Conservation (phyloP, 2,113 vertebrate species). For the Rhodinocichla rosea region DNA sequence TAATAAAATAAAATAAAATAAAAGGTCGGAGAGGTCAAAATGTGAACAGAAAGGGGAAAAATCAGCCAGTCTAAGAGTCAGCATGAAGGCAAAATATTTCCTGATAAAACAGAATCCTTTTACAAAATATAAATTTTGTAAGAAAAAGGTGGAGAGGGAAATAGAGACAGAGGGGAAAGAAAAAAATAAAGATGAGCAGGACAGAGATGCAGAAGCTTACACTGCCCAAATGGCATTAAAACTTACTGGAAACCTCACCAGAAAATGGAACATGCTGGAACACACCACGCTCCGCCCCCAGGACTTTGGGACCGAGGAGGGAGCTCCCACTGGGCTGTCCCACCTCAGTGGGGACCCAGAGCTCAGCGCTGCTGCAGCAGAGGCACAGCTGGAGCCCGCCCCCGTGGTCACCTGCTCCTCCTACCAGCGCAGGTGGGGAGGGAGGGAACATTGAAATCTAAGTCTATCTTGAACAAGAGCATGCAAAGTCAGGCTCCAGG, state of each 20-base stretch:
- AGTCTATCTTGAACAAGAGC: constrained; percentile 50
- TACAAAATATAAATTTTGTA: constrained; percentile 77
- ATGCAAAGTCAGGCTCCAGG: constrained; percentile 47
- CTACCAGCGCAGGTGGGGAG: background rate
- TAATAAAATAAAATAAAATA: background rate
- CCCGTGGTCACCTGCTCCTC: background rate
- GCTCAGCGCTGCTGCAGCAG: background rate
- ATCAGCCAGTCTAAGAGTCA: constrained; percentile 68
- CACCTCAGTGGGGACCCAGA: background rate
- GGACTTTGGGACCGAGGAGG: background rate
- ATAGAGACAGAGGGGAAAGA: constrained; percentile 36
- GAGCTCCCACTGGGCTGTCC: constrained; percentile 10
- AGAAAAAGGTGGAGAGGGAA: constrained; percentile 57
- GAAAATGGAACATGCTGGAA: constrained; percentile 48
- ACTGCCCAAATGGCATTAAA: constrained; percentile 66
- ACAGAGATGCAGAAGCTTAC: constrained; percentile 65
- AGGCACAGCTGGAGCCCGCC: background rate
- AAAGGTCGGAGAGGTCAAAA: constrained; percentile 23
- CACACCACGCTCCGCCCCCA: constrained; percentile 16
- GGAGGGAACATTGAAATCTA: constrained; percentile 12
- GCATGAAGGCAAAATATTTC: constrained; percentile 68
- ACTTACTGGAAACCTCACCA: constrained; percentile 49
- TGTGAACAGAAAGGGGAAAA: constrained; percentile 22
- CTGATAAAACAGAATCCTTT: constrained; percentile 75
- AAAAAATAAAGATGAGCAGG: constrained; percentile 37